phyloP scores from a whole-genome alignment of 92 coral and sea anemone species.

The Porites rus region DNA sequence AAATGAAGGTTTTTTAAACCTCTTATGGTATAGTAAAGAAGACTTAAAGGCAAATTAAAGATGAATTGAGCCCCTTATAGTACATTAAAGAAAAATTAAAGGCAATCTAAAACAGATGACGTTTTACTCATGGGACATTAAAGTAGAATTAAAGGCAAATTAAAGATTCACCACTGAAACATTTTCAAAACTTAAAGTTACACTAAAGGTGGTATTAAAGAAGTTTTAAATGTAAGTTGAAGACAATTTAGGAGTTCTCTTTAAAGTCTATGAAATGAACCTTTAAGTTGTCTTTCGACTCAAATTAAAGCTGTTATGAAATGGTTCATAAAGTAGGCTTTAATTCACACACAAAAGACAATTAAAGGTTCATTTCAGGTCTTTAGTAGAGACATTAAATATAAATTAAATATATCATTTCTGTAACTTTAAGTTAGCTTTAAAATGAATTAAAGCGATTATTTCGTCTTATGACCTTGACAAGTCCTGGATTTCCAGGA shows the following conservation, averaged over 20 bases:
- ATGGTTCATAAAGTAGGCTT: constrained; percentile 30
- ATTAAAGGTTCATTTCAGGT: constrained; percentile 37
- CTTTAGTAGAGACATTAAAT: constrained; percentile 22
- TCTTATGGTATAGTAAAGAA: not conserved
- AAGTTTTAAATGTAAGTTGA: not conserved
- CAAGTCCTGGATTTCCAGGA: too few species aligned
- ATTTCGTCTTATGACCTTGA: not conserved
- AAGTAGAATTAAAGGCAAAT: not conserved
- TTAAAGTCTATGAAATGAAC: constrained; percentile 18
- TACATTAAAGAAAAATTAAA: constrained; percentile 3
- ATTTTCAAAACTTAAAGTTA: constrained; percentile 10
- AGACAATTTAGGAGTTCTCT: not conserved
- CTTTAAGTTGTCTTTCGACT: constrained; percentile 4
- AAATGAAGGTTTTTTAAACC: not conserved
- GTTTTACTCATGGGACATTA: not conserved
- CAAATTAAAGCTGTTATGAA: constrained; percentile 19
- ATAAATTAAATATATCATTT: constrained; percentile 24
- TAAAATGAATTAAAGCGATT: constrained; percentile 2
- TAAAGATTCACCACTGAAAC: constrained; percentile 3
- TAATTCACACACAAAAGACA: constrained; percentile 26
- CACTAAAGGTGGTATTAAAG: constrained; percentile 11
- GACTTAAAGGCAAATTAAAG: constrained; percentile 12
- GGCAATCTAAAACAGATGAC: constrained; percentile 1
- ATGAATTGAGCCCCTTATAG: constrained; percentile 17
- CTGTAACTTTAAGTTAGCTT: constrained; percentile 34